Evolutionary conservation across 2,113 vertebrate genomes (phyloP), one percentile per base, ranked within the genome.

Genomic region (Antigone vipio): DNA sequence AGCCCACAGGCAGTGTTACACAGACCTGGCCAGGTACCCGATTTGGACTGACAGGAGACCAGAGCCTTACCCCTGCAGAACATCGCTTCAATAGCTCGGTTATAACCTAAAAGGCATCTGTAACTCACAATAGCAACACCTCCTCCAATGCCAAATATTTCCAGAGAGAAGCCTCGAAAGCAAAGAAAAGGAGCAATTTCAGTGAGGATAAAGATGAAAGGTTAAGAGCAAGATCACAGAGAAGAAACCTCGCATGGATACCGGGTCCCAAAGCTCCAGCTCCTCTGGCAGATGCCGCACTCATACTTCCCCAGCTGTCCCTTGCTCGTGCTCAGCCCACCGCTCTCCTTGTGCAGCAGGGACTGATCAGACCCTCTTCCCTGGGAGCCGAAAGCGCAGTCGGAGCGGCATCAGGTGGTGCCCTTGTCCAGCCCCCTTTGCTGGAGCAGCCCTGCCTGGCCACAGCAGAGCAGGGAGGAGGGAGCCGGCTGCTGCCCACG

Each of bases 161-260:
- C n/a, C 45, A 58, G 35, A 76, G 22, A 58, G n/a, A 64, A 73
- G 24, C 12, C 38, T 64, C 47, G 11, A 83, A 80, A 59, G n/a
- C 27, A 52, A 60, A 15, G 23, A 59, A 62, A 87, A 71, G 11
- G 47, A 84, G 18, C 0, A 2, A 16, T 68, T 34, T 30, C 0
- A 2, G 38, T 15, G 59, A 83, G 52, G 59, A 71, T 16, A 45
- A 58, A 76, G n/a, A 47, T 12, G 24, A 50, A 91, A 85, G 29
- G 40, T 23, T 52, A 26, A 79, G 50, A 74, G 42, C n/a, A 62
- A 60, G 38, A 50, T 18, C 34, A 45, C 0, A 0, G 19, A 73
- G 59, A n/a, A 83, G 34, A 76, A 79, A 30, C 13, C 11, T 15
- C 21, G 14, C 2, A 16, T 14, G 32, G 13, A 12, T 77, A 26